phyloP scores from a whole-genome alignment of 2,888 invertebrate genomes.

The Perdita meconis region DNA sequence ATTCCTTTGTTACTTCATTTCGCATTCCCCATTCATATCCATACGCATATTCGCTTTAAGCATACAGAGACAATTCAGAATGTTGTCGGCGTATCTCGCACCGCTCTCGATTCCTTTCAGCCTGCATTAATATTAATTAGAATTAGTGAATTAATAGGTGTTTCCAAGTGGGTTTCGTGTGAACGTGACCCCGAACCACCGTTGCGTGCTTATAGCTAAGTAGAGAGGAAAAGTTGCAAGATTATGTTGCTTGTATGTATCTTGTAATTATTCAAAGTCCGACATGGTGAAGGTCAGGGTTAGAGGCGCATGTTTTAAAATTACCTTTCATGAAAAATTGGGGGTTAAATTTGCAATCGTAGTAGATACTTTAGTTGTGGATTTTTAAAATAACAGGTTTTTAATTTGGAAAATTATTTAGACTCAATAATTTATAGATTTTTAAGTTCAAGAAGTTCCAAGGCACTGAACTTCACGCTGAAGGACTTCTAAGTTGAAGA shows the following conservation, averaged over 20 bases:
- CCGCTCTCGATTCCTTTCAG: slow-evolving; percentile 10
- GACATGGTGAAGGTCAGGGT: no score
- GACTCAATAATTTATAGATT: no score
- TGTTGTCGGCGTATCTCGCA: background rate
- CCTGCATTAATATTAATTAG: slow-evolving; percentile 79
- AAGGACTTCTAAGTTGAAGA: no score
- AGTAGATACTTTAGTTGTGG: no score
- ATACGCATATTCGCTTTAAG: background rate
- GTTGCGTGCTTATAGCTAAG: slow-evolving; percentile 42
- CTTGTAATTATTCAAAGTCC: no score
- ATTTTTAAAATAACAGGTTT: no score
- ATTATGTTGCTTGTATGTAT: background rate
- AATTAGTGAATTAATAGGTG: slow-evolving; percentile 77
- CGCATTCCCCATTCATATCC: background rate
- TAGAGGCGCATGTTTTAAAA: no score
- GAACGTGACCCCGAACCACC: slow-evolving; percentile 79
- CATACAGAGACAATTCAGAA: background rate
- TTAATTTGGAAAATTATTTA: no score
- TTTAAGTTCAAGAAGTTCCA: no score
- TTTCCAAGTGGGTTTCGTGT: slow-evolving; percentile 74
- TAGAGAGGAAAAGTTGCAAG: slow-evolving; percentile 5
- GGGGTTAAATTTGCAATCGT: no score
- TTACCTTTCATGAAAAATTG: no score
- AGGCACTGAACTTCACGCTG: no score
- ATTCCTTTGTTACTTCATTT: background rate